Base-by-base conservation (phyloP, 1,140 invertebrate species). In the Apis laboriosa region DNA sequence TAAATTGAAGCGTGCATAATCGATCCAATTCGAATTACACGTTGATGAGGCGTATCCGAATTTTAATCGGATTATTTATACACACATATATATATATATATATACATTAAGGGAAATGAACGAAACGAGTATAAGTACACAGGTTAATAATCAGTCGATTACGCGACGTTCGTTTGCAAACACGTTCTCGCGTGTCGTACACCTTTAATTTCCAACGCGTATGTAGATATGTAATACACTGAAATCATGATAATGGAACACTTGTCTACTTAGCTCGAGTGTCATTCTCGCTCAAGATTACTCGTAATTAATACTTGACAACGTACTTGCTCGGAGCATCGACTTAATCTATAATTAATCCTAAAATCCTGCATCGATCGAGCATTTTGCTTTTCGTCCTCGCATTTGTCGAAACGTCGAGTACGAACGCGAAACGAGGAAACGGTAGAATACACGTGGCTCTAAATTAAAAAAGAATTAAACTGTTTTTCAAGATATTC, bases 241-340 rank as follows among this genome's bases (percentile, higher is more conserved):
- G 21, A 58, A 53, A 64, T 24, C 24, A 21, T 64, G 17, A n/a
- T 51, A 84, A 83, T 53, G 21, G 68, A 43, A 70, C 51, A 58
- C 63, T 66, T 43, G 17, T 61, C 19, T 8, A 75, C 64, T 56
- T 77, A 19, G 17, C 15, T 77, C 76, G 17, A 51, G 49, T 77
- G 49, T 64, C 60, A 64, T 24, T 53, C 34, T 3, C 43, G 73
- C 15, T 63, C 28, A 9, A 19, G 51, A 77, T 34, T 34, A 19
- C 61, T 66, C 21, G 53, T 12, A 66, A 78, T 83, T 64, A 83
- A 55, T 56, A 60, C 9, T 24, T 74, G 49, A 78, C 73, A 70
- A 74, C 58, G 13, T 61, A 13, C 51, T 81, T 74, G 71, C 43
- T 61, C 9, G 55, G 1, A 56, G 21, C 28, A 55, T 72, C 17